Evolutionary conservation across 2,113 vertebrate species (phyloP).

Genomic region (Sphaerodactylus townsendi): DNA sequence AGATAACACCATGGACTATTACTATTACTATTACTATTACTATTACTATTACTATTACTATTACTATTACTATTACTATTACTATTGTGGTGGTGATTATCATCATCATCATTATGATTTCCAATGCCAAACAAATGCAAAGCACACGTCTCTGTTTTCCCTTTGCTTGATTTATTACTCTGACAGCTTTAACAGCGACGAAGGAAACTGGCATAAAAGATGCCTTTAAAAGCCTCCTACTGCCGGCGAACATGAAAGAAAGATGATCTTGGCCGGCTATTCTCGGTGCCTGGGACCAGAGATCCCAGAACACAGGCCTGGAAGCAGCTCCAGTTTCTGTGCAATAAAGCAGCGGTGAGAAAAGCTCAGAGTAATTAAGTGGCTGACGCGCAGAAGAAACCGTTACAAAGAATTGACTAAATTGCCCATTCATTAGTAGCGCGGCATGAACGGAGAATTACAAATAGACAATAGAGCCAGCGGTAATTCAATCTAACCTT

Average conservation of each 20-base stretch:
- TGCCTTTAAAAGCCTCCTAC: fast-evolving
- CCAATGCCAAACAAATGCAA: neutral
- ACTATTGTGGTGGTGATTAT: too few relatives aligned
- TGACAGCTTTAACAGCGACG: neutral
- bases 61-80: neutral
- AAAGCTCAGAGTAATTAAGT: constrained; percentile 93
- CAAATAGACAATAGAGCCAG: constrained; percentile 89
- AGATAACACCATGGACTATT: too few relatives aligned
- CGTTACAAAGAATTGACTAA: constrained; percentile 95
- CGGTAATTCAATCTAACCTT: constrained; percentile 99
- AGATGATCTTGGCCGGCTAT: neutral
- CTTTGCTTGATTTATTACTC: neutral
- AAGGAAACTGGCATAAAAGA: neutral
- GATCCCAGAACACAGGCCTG: constrained; percentile 71
- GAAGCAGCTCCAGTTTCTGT: constrained; percentile 75
- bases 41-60: neutral
- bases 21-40: too few relatives aligned
- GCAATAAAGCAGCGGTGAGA: constrained; percentile 85
- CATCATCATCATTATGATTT: neutral
- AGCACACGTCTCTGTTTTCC: neutral
- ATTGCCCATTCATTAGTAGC: constrained; percentile 99
- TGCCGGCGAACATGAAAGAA: neutral
- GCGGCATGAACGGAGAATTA: constrained; percentile 89
- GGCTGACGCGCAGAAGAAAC: constrained; percentile 91
- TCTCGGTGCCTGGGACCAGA: constrained; percentile 17